Base-by-base conservation (phyloP, 2,113 vertebrate species). In the Dolichotis patagonum region DNA sequence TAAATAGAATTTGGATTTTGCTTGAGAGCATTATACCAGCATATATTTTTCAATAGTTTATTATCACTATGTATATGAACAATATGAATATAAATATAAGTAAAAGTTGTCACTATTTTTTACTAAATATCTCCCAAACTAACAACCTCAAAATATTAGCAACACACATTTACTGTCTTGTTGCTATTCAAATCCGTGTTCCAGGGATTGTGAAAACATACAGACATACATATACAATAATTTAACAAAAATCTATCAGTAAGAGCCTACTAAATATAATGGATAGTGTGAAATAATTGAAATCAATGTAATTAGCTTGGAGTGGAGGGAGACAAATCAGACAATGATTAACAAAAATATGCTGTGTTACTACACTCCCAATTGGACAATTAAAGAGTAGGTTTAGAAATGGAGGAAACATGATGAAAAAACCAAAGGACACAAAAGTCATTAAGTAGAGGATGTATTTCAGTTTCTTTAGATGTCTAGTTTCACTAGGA, bases 391-490 rank as follows among this genome's bases (percentile, higher is more conserved):
- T n/a, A 73, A 73, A 49, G 0, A 65, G 4, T 10, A 0, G 19
- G 0, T 17, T 92, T 16, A 93, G 26, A 85, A 60, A 80, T 32
- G 12, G n/a, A 69, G 54, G 52, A 92, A 54, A 71, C 17, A 22
- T 12, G 22, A 22, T 60, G 14, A 32, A 35, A 2, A 60, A 60
- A 60, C 16, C 73, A 75, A 77, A 95, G 24, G 28, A 49, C 38
- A 41, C 3, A 0, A 2, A 35, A 32, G 3, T 62, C 3, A 19
- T 32, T 24, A 73, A 11, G 30, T 4, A 14, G 20, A 43, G 4
- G 1, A n/a, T 73, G 13, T 46, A 63, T 63, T 32, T 41, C 3
- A 38, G 28, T 56, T 69, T 71, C 35, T 19, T 28, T 22, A 6
- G 19, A 5, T 28, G 22, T 80, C n/a, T 63, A 0, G 0, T 35